These are phyloP conservation scores for Oreochromis spilurus DNA, from an alignment of 2,113 vertebrate species.

Conservation along the genomic window DNA sequence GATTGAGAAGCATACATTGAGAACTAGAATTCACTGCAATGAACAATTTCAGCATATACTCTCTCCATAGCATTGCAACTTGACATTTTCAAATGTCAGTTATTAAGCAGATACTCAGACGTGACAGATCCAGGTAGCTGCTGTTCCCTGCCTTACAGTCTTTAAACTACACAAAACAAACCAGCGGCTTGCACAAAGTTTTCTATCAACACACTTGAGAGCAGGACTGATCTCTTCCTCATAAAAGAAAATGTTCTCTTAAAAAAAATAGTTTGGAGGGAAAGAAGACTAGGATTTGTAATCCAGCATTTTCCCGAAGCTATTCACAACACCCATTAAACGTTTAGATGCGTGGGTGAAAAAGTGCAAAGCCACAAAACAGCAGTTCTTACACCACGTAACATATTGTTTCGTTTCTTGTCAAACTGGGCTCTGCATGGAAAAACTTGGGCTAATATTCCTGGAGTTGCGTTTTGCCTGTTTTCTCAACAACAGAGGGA, in stretches of 20 bases:
- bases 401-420: not conserved
- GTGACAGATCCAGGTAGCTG: not conserved
- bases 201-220: not conserved
- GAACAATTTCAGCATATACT: not conserved
- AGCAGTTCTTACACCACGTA: not conserved
- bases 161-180: not conserved
- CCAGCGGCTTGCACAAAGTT: not conserved
- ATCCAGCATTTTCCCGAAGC: not conserved
- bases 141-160: not conserved
- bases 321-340: not conserved
- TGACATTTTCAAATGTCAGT: not conserved
- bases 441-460: conserved; percentile 63
- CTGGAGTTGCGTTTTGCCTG: conserved; percentile 43
- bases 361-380: not conserved
- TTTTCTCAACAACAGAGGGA: conserved; percentile 69
- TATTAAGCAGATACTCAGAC: not conserved
- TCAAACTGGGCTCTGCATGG: conserved; percentile 45
- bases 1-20: not conserved
- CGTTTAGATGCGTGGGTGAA: not conserved
- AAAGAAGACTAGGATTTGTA: conserved; percentile 3
- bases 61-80: not conserved
- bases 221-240: not conserved
- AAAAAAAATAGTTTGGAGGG: not conserved
- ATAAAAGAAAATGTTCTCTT: not conserved
- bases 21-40: not conserved